Evolutionary conservation across 2,797 vertebrate species (phyloP).

Genomic region (Oreochromis grahami): DNA sequence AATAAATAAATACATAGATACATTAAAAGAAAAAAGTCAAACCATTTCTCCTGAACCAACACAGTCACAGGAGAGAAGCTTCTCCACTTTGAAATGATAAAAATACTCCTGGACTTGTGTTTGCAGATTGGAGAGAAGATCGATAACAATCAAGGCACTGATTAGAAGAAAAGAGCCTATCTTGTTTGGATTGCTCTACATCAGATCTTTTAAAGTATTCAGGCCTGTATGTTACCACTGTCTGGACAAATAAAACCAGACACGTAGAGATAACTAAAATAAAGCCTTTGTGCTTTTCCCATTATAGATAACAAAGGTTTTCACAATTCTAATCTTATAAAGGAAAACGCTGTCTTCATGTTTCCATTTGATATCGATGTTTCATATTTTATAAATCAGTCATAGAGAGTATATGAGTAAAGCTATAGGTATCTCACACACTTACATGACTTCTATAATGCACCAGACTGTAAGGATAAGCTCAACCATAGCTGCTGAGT

Average conservation of each 20-base stretch:
- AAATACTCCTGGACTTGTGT: constrained; percentile 9
- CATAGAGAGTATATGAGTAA: background rate
- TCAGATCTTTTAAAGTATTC: constrained; percentile 1
- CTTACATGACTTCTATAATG: constrained; percentile 16
- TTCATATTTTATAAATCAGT: constrained; percentile 25
- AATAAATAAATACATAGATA: background rate
- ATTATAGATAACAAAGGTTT: constrained; percentile 15
- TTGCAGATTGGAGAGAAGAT: constrained; percentile 29
- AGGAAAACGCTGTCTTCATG: constrained; percentile 15
- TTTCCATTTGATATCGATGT: constrained; percentile 15
- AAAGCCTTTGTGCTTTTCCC: background rate
- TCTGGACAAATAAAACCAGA: constrained; percentile 33
- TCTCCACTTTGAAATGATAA: constrained; percentile 15
- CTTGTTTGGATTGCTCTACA: constrained; percentile 24
- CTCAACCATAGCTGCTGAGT: constrained; percentile 42
- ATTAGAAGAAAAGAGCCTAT: constrained; percentile 17
- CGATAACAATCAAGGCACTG: constrained; percentile 35
- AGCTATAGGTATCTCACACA: constrained; percentile 1
- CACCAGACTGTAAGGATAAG: constrained; percentile 29
- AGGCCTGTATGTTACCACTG: background rate
- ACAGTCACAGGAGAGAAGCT: background rate
- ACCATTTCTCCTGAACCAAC: background rate
- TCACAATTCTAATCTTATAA: background rate
- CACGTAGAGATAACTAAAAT: constrained; percentile 5
- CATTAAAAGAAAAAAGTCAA: background rate